phyloP scores from a whole-genome alignment of 2,797 vertebrate species.

The Trematomus bernacchii region DNA sequence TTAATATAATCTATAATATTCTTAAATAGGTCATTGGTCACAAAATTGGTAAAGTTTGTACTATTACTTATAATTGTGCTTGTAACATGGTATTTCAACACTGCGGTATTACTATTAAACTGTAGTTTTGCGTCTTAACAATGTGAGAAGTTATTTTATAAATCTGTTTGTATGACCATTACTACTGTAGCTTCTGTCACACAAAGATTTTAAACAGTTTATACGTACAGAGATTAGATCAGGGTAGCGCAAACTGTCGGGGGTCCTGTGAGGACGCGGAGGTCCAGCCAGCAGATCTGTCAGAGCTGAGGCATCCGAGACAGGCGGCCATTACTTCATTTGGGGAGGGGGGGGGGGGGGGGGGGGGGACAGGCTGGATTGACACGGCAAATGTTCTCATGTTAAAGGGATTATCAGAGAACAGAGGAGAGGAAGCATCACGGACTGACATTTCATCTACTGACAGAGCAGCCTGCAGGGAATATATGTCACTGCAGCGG shows the following conservation, averaged over 20 bases:
- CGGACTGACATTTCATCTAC: slow-evolving; percentile 16
- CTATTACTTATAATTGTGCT: too few relatives aligned
- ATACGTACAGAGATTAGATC: slow-evolving; percentile 5
- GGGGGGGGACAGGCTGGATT: slow-evolving; percentile 6
- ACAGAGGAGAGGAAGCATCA: slow-evolving; percentile 27
- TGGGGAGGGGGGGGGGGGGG: not conserved
- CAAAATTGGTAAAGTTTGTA: too few relatives aligned
- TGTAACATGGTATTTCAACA: too few relatives aligned
- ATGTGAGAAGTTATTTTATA: not conserved
- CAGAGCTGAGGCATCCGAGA: slow-evolving; percentile 57
- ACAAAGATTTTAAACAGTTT: slow-evolving; percentile 1
- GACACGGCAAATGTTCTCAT: slow-evolving; percentile 56
- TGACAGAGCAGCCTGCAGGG: slow-evolving; percentile 22
- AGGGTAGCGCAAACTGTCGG: slow-evolving; percentile 23
- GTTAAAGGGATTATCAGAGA: slow-evolving; percentile 53
- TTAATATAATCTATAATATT: too few relatives aligned
- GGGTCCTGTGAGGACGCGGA: slow-evolving; percentile 60
- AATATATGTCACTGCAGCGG: slow-evolving; percentile 31
- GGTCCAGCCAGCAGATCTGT: slow-evolving; percentile 49
- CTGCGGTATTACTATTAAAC: too few relatives aligned
- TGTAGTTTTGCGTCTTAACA: too few relatives aligned
- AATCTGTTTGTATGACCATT: not conserved
- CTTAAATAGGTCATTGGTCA: too few relatives aligned
- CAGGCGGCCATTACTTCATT: slow-evolving; percentile 45
- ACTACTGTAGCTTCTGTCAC: not conserved